phyloP scores from a whole-genome alignment of 2,888 invertebrate species.

The Cephus pygmeus region DNA sequence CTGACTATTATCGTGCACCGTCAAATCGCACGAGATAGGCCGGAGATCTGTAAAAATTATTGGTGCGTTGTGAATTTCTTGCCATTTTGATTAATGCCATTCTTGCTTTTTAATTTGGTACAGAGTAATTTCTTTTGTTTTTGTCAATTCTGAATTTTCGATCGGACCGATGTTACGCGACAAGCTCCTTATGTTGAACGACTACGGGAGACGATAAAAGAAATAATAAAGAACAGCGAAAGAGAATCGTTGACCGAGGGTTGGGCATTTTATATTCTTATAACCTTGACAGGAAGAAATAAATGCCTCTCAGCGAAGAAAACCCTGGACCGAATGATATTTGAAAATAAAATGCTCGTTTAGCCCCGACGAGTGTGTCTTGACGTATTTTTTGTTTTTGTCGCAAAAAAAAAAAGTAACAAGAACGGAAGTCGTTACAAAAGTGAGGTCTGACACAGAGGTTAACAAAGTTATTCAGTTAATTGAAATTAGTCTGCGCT shows the following conservation, averaged over 20 bases:
- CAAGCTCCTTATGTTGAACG: background rate
- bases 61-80: too few relatives aligned
- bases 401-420: slow-evolving; percentile 8
- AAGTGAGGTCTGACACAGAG: slow-evolving; percentile 21
- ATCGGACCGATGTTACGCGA: background rate
- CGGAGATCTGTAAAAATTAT: background rate
- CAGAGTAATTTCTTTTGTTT: too few relatives aligned
- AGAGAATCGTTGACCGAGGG: too few relatives aligned
- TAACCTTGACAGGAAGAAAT: background rate
- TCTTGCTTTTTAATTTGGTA: too few relatives aligned
- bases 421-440: slow-evolving; percentile 10
- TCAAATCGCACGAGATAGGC: background rate
- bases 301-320: background rate
- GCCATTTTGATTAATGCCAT: background rate
- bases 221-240: background rate
- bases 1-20: background rate
- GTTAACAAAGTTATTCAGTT: slow-evolving; percentile 33
- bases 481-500: slow-evolving; percentile 40
- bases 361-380: background rate
- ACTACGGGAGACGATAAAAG: background rate
- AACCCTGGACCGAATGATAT: too few relatives aligned
- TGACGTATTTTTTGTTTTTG: background rate
- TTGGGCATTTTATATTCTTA: background rate
- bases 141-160: background rate
- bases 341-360: background rate